Conservation (phyloP, 2,888 invertebrate genomes). For the Cryptophagus acutangulus region DNA sequence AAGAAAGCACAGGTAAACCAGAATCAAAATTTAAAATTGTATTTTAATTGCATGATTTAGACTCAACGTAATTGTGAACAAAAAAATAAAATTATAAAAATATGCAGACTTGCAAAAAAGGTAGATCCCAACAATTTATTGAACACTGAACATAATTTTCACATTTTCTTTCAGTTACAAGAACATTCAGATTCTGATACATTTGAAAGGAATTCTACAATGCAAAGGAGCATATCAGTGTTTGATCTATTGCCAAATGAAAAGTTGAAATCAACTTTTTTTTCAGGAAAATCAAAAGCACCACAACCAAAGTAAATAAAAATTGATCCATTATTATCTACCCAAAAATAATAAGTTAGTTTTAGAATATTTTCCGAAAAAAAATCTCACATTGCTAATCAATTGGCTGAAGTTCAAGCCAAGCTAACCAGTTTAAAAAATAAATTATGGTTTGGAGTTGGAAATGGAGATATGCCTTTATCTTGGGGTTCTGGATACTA, state of each 20-base stretch:
- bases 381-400: conserved; percentile 44
- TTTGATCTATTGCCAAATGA: conserved; percentile 40
- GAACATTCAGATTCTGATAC: conserved; percentile 33
- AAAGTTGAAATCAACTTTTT: conserved; percentile 16
- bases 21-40: too few relatives aligned
- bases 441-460: conserved; percentile 67
- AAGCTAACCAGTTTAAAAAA: conserved; percentile 64
- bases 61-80: too few relatives aligned
- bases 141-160: neutral
- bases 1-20: conserved; percentile 24
- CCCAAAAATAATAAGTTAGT: neutral
- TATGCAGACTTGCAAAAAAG: too few relatives aligned
- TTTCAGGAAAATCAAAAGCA: conserved; percentile 23
- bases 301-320: conserved; percentile 31
- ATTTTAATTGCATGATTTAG: too few relatives aligned
- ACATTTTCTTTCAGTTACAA: conserved; percentile 16
- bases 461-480: conserved; percentile 51
- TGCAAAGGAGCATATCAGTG: conserved; percentile 37
- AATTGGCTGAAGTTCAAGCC: conserved; percentile 60
- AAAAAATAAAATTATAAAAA: conserved; percentile 14
- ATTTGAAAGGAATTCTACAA: conserved; percentile 23
- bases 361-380: conserved; percentile 26
- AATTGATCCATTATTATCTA: conserved; percentile 3
- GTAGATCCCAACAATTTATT: too few relatives aligned
- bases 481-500: conserved; percentile 55